Evolutionary conservation across 2,113 vertebrate genomes (phyloP).

Genomic region (Boleophthalmus pectinirostris): DNA sequence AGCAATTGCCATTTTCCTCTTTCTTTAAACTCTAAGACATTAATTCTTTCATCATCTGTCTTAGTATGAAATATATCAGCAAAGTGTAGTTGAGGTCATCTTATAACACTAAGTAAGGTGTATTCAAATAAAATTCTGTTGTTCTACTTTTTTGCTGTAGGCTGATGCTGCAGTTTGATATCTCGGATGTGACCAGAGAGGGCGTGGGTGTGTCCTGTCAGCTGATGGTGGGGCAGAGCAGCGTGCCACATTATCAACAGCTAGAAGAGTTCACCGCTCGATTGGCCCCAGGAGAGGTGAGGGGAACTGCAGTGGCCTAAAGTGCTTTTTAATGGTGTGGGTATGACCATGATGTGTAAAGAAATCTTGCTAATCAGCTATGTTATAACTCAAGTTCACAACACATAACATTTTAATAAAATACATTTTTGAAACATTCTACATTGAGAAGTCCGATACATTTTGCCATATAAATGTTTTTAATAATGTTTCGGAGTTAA

Average conservation of each 20-base stretch:
- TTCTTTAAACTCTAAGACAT: too few relatives aligned
- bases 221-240: constrained; percentile 97
- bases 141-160: constrained; percentile 49
- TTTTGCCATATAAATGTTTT: not conserved
- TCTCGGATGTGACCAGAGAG: constrained; percentile 87
- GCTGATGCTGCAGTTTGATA: constrained; percentile 91
- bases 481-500: not conserved
- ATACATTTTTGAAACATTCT: too few relatives aligned
- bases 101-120: too few relatives aligned
- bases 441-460: not conserved
- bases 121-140: too few relatives aligned
- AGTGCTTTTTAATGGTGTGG: not conserved
- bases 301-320: not conserved
- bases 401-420: not conserved
- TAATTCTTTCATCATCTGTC: too few relatives aligned
- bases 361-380: not conserved
- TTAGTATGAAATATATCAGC: too few relatives aligned
- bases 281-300: constrained; percentile 88
- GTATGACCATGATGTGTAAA: not conserved
- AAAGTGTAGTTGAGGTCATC: too few relatives aligned
- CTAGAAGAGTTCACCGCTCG: constrained; percentile 91
- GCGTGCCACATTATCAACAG: constrained; percentile 94
- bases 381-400: too few relatives aligned
- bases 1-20: too few relatives aligned
- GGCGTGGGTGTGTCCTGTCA: constrained; percentile 88